phyloP scores from a whole-genome alignment of 2,113 vertebrate species.

The Syngnathus scovelli region DNA sequence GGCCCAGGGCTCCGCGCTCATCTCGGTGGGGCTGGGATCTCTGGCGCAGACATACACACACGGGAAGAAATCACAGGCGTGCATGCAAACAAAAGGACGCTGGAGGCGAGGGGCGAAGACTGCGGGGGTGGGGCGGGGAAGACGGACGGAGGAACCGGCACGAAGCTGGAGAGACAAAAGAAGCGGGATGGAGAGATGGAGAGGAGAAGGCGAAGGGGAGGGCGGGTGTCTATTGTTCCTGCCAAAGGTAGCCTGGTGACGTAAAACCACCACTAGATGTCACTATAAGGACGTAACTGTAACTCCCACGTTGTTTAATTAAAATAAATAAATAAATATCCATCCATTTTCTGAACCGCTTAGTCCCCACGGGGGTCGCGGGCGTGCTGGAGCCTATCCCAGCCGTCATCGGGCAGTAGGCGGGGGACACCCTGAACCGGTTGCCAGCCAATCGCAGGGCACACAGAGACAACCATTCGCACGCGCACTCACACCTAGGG shows the following conservation, averaged over 20 bases:
- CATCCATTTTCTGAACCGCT: no score
- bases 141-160: conserved; percentile 22
- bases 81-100: conserved; percentile 58
- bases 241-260: conserved; percentile 36
- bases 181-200: conserved; percentile 38
- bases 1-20: conserved; percentile 72
- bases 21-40: conserved; percentile 72
- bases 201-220: conserved; percentile 44
- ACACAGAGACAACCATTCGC: no score
- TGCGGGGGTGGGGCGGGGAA: conserved; percentile 12
- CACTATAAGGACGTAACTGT: conserved; percentile 9
- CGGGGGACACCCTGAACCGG: no score
- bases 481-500: no score
- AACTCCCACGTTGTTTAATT: not conserved
- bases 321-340: no score
- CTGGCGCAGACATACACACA: conserved; percentile 61
- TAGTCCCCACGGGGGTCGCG: no score
- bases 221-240: conserved; percentile 65
- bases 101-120: not conserved
- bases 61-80: conserved; percentile 52
- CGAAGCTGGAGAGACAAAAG: conserved; percentile 54
- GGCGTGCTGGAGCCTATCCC: no score
- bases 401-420: no score
- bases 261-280: conserved; percentile 61
- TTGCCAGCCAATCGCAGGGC: no score